Evolutionary conservation across 2,113 vertebrate genomes (phyloP).

Genomic region (Morone saxatilis): DNA sequence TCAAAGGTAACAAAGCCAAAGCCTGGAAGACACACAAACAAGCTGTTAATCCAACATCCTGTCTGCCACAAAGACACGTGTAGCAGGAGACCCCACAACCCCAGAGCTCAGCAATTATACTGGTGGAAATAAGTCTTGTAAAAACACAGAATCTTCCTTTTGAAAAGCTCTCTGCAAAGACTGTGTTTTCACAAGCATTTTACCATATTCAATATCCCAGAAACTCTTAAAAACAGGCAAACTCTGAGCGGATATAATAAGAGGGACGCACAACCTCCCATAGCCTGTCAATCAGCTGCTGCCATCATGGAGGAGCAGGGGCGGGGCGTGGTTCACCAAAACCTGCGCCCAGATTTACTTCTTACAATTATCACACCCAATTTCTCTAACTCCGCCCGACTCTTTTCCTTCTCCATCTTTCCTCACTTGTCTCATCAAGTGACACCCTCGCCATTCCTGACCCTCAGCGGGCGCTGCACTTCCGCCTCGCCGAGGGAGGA

Average conservation of each 20-base stretch:
- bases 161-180: background rate
- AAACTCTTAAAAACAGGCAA: background rate
- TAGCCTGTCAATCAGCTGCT: constrained; percentile 52
- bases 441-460: constrained; percentile 51
- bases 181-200: background rate
- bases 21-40: constrained; percentile 80
- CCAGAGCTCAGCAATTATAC: background rate
- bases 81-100: background rate
- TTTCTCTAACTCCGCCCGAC: constrained; percentile 2
- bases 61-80: background rate
- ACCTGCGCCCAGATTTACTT: constrained; percentile 20
- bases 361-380: constrained; percentile 6
- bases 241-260: background rate
- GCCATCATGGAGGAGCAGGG: constrained; percentile 2
- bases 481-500: constrained; percentile 35
- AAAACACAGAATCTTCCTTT: background rate
- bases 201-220: background rate
- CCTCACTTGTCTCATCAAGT: constrained; percentile 51
- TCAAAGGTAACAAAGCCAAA: constrained; percentile 99
- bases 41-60: background rate
- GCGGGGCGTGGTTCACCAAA: constrained; percentile 4
- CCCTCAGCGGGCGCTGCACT: constrained; percentile 46
- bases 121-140: background rate
- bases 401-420: background rate
- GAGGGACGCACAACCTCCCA: background rate